Conservation (phyloP, 2,797 vertebrate genomes). For the Alectoris magna region DNA sequence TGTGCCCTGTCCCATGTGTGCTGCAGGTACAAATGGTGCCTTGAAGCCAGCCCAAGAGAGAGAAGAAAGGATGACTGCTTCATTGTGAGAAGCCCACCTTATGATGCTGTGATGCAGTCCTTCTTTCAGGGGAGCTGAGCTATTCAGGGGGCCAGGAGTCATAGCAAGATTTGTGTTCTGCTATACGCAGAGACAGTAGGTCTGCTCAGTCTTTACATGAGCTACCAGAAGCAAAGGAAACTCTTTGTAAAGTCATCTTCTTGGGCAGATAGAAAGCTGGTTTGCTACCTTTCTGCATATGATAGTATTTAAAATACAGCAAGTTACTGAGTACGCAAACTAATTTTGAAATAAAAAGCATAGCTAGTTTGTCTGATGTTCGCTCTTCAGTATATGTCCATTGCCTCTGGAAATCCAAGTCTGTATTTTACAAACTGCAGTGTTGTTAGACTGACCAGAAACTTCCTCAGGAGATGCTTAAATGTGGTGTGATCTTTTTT, state of each 20-base stretch:
- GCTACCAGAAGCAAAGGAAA: neutral
- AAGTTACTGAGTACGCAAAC: neutral
- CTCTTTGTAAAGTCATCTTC: neutral
- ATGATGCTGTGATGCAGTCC: neutral
- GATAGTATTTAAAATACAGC: neutral
- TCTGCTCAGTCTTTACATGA: neutral
- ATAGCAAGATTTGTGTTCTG: neutral
- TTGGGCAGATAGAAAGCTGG: neutral
- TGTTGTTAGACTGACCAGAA: neutral
- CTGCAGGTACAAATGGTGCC: neutral
- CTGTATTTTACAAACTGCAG: neutral
- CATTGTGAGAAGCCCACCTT: neutral
- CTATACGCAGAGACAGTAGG: neutral
- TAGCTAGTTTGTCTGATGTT: neutral
- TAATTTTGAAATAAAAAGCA: neutral
- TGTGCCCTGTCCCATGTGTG: accelerated
- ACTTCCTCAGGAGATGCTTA: neutral
- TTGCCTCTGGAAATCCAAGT: neutral
- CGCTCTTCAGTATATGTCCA: neutral
- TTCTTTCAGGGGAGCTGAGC: neutral
- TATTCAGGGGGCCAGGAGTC: neutral
- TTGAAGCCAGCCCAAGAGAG: neutral
- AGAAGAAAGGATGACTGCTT: neutral
- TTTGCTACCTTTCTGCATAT: neutral
- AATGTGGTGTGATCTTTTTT: neutral